phyloP scores from a whole-genome alignment of 1,140 invertebrate species.

The Cecropterus lyciades region DNA sequence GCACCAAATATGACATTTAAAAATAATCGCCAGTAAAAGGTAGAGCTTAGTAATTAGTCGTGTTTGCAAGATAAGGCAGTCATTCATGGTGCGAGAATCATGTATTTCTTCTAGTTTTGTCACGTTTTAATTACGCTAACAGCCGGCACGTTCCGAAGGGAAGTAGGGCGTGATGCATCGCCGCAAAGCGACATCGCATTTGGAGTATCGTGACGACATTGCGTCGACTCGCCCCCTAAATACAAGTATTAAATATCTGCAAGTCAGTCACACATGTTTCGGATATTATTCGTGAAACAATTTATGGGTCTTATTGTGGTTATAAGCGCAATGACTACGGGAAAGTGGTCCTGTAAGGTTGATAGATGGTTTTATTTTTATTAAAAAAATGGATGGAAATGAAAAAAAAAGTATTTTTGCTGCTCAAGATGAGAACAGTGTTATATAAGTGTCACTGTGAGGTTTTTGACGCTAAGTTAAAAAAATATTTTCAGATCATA shows the following conservation, averaged over 20 bases:
- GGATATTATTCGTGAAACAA: neutral
- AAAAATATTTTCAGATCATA: neutral
- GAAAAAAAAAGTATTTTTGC: too few species aligned
- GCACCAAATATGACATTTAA: neutral
- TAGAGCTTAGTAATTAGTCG: conserved; percentile 12
- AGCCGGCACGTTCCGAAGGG: conserved; percentile 60
- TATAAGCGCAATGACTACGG: neutral
- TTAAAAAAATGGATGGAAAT: neutral
- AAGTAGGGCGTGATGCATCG: conserved; percentile 69
- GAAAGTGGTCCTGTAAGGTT: neutral
- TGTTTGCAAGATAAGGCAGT: conserved; percentile 30
- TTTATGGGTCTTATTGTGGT: neutral
- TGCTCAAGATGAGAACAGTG: too few species aligned
- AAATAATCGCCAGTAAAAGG: neutral
- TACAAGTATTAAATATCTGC: conserved; percentile 24
- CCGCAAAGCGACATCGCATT: conserved; percentile 62
- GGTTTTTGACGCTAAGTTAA: neutral
- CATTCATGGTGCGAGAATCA: conserved; percentile 49
- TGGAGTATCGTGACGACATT: conserved; percentile 47
- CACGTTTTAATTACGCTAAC: conserved; percentile 81
- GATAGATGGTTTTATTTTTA: neutral
- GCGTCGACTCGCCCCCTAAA: conserved; percentile 24
- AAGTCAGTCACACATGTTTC: neutral
- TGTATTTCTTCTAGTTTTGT: conserved; percentile 68
- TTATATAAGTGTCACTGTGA: neutral